Evolutionary conservation across 2,888 invertebrate genomes (phyloP).

Genomic region (Uloborus plumipes): DNA sequence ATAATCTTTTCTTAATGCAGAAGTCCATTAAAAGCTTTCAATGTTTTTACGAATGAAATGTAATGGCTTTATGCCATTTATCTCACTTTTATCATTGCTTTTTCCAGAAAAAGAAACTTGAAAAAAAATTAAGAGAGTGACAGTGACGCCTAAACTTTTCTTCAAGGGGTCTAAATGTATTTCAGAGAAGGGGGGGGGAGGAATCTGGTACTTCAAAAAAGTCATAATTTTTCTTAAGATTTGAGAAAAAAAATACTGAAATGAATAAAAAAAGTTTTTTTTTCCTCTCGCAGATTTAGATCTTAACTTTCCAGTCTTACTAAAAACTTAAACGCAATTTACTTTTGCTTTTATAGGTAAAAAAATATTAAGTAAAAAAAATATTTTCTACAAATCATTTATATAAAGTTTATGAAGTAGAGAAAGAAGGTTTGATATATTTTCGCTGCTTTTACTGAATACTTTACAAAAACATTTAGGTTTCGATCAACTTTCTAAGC

Average conservation of each 20-base stretch:
- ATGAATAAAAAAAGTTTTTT: neutral
- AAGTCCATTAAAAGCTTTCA: neutral
- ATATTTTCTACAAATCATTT: too few species aligned
- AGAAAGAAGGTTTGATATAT: too few species aligned
- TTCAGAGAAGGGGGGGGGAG: too few species aligned
- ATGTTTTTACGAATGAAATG: neutral
- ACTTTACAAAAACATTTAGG: too few species aligned
- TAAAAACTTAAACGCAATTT: too few species aligned
- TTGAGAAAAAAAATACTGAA: neutral
- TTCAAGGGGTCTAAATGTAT: neutral
- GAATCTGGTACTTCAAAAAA: neutral
- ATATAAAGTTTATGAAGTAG: too few species aligned
- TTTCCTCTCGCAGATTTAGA: too few species aligned
- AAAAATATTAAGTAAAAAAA: too few species aligned
- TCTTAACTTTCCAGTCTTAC: too few species aligned
- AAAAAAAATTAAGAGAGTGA: neutral
- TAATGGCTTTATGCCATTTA: constrained; percentile 14
- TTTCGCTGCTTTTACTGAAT: too few species aligned
- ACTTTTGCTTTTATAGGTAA: too few species aligned
- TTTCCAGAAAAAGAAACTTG: neutral
- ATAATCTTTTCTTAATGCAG: constrained; percentile 20
- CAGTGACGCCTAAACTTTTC: neutral
- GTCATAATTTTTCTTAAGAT: neutral
- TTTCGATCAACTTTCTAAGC: too few species aligned
- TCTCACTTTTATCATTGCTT: constrained; percentile 2